A percentile compares a stretch with the other conserved stretches of the same genome.
Conservation (phyloP, 2,888 invertebrate species). For the Rhamnusium bicolor region DNA sequence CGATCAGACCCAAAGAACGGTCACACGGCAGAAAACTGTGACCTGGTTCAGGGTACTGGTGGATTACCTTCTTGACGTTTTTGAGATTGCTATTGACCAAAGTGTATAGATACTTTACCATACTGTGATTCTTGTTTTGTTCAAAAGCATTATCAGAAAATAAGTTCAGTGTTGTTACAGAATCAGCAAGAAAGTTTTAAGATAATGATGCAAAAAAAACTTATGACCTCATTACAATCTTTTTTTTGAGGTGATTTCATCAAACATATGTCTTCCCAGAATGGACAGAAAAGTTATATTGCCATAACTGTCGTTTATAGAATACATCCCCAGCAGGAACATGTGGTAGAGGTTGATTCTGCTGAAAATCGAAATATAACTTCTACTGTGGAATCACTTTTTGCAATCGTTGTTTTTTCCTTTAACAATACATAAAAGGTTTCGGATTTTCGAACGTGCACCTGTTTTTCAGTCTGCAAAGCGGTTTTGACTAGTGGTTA, state of each 20-base stretch:
- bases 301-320: constrained; percentile 49
- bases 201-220: constrained; percentile 16
- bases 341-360: constrained; percentile 50
- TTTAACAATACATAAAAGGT: constrained; percentile 46
- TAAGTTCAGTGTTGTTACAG: constrained; percentile 32
- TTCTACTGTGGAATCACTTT: constrained; percentile 43
- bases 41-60: constrained; percentile 35
- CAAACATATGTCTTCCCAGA: constrained; percentile 44
- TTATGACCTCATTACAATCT: constrained; percentile 38
- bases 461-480: constrained; percentile 42
- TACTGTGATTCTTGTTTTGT: constrained; percentile 41
- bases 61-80: constrained; percentile 9
- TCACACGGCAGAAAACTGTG: constrained; percentile 45
- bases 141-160: constrained; percentile 38
- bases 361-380: constrained; percentile 52
- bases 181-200: constrained; percentile 1
- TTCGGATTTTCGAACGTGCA: constrained; percentile 46
- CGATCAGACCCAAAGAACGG: constrained; percentile 37
- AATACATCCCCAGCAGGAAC: constrained; percentile 51
- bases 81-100: constrained; percentile 20
- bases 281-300: constrained; percentile 45
- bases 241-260: constrained; percentile 45
- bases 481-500: constrained; percentile 36
- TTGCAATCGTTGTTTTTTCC: constrained; percentile 43
- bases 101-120: constrained; percentile 34